phyloP scores from a whole-genome alignment of 2,797 vertebrate genomes.

The Sebastolobus altivelis region DNA sequence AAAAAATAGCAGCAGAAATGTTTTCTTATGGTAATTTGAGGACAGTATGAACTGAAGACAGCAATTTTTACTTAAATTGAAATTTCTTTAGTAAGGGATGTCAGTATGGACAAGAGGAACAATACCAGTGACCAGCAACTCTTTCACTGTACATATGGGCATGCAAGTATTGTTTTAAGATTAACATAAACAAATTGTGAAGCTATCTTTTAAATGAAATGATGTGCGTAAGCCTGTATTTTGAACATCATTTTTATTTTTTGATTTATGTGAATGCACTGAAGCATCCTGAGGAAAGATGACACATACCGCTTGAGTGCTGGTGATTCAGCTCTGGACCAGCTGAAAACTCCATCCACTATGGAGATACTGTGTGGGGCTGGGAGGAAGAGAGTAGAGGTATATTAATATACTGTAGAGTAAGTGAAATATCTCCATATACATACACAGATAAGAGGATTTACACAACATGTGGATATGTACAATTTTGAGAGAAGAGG shows the following conservation, averaged over 20 bases:
- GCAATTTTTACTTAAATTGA: background rate
- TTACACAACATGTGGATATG: background rate
- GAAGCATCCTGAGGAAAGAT: background rate
- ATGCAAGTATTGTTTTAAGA: background rate
- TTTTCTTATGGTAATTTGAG: no score
- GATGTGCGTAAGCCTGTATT: background rate
- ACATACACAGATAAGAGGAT: background rate
- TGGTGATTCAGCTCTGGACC: constrained; percentile 89
- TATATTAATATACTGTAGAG: background rate
- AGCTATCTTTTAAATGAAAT: background rate
- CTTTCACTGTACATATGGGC: background rate
- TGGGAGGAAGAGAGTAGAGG: constrained; percentile 54
- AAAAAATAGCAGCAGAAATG: no score
- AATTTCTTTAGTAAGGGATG: background rate
- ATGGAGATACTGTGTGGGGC: constrained; percentile 87
- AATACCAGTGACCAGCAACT: background rate
- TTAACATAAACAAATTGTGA: background rate
- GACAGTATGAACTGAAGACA: no score
- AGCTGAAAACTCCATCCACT: constrained; percentile 91
- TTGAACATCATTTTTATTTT: background rate
- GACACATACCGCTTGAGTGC: constrained; percentile 84
- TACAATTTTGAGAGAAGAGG: background rate
- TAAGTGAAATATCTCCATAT: background rate
- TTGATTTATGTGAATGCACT: background rate
- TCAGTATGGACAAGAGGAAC: background rate